Conservation (phyloP, 2,113 vertebrate genomes). For the Petroica traversi region DNA sequence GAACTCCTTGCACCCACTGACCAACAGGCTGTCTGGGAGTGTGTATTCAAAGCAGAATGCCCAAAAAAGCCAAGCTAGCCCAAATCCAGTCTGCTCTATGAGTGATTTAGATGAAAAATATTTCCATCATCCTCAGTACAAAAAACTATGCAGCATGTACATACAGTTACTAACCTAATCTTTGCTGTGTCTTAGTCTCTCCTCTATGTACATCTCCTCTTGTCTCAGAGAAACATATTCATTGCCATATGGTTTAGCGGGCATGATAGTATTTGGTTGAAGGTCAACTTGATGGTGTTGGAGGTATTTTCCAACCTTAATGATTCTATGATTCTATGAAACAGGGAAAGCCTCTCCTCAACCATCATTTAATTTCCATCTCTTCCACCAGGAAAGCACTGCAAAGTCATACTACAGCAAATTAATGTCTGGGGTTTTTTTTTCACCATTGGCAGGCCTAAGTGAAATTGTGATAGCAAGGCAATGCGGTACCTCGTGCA, state of each 20-base stretch:
- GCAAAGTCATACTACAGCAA: background rate
- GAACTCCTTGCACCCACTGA: fast-evolving
- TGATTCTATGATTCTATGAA: background rate
- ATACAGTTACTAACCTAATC: background rate
- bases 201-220: background rate
- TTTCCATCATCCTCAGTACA: background rate
- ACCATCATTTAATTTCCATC: background rate
- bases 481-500: background rate
- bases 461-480: background rate
- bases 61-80: background rate
- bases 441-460: background rate
- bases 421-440: background rate
- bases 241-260: background rate
- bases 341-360: background rate
- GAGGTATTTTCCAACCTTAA: background rate
- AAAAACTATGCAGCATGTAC: background rate
- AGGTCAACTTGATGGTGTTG: background rate
- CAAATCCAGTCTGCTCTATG: background rate
- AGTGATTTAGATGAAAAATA: background rate
- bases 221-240: background rate
- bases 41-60: background rate
- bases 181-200: background rate
- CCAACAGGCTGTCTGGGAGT: background rate
- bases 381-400: background rate
- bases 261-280: background rate